Conservation (phyloP, 2,113 vertebrate genomes). For the Cavia porcellus region DNA sequence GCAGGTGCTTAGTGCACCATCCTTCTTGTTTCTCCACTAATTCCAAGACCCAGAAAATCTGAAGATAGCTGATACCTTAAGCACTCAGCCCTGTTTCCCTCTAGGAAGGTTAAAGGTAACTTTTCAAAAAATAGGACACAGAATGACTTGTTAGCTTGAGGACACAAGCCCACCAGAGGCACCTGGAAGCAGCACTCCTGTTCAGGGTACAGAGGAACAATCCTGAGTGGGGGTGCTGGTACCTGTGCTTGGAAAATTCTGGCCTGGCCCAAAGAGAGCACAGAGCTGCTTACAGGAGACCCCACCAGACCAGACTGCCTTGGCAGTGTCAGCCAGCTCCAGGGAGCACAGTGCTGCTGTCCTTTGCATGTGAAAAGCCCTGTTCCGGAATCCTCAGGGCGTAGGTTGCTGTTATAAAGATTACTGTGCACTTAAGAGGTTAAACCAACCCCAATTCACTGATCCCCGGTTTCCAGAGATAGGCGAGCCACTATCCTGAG, state of each 20-base stretch:
- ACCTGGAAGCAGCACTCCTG: fast-evolving
- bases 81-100: too few relatives aligned
- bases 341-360: not conserved
- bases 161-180: not conserved
- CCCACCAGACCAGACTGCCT: not conserved
- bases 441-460: not conserved
- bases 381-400: not conserved
- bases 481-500: too few relatives aligned
- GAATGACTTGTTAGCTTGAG: not conserved
- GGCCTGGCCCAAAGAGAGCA: not conserved
- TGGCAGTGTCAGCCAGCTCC: not conserved
- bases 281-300: not conserved
- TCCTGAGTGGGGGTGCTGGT: fast-evolving
- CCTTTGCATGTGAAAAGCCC: not conserved
- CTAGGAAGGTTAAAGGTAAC: not conserved
- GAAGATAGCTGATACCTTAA: fast-evolving
- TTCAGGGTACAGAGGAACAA: fast-evolving
- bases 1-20: fast-evolving
- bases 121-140: not conserved
- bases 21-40: not conserved
- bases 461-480: fast-evolving
- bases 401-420: too few relatives aligned
- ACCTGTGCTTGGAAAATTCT: not conserved
- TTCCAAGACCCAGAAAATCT: not conserved
- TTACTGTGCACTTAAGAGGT: too few relatives aligned